phyloP scores from a whole-genome alignment of 1,140 invertebrate species.

The Drosophila guanche region DNA sequence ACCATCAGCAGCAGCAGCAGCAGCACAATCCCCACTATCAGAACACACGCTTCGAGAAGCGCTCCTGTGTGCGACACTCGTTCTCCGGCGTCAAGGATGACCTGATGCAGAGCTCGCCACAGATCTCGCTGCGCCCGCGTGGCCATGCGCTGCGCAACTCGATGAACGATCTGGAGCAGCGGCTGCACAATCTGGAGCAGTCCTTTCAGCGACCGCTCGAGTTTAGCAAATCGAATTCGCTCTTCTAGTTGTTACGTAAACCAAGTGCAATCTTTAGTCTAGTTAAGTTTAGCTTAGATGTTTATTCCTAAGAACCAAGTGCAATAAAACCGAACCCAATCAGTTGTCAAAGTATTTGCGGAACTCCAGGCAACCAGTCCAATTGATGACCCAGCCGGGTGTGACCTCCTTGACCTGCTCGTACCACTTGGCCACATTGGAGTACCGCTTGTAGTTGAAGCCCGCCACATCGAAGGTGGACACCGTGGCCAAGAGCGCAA shows the following conservation, averaged over 20 bases:
- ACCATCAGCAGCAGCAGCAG: slow-evolving; percentile 34
- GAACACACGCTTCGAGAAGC: slow-evolving; percentile 79
- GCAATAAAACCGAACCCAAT: slow-evolving; percentile 54
- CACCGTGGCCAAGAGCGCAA: slow-evolving; percentile 86
- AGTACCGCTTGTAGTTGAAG: slow-evolving; percentile 87
- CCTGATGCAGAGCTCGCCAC: slow-evolving; percentile 76
- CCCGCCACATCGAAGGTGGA: slow-evolving; percentile 88
- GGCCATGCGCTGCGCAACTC: slow-evolving; percentile 78
- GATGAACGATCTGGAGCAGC: slow-evolving; percentile 81
- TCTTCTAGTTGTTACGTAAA: slow-evolving; percentile 62
- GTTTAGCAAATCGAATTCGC: slow-evolving; percentile 74
- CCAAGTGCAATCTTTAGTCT: slow-evolving; percentile 61
- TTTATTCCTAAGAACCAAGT: slow-evolving; percentile 58
- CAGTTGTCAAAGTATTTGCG: slow-evolving; percentile 60
- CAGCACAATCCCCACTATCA: slow-evolving; percentile 67
- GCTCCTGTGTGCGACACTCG: slow-evolving; percentile 75
- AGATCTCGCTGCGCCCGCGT: slow-evolving; percentile 72
- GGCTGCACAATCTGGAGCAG: slow-evolving; percentile 80
- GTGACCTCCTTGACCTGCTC: slow-evolving; percentile 87
- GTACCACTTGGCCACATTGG: slow-evolving; percentile 89
- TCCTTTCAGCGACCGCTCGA: slow-evolving; percentile 78
- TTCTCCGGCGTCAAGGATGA: slow-evolving; percentile 83
- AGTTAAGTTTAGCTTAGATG: slow-evolving; percentile 24
- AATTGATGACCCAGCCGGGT: slow-evolving; percentile 90
- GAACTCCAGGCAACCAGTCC: slow-evolving; percentile 69